These are phyloP conservation scores for Apocrypta bakeri DNA, from an alignment of 1,140 invertebrate species.

Conservation along the genomic window DNA sequence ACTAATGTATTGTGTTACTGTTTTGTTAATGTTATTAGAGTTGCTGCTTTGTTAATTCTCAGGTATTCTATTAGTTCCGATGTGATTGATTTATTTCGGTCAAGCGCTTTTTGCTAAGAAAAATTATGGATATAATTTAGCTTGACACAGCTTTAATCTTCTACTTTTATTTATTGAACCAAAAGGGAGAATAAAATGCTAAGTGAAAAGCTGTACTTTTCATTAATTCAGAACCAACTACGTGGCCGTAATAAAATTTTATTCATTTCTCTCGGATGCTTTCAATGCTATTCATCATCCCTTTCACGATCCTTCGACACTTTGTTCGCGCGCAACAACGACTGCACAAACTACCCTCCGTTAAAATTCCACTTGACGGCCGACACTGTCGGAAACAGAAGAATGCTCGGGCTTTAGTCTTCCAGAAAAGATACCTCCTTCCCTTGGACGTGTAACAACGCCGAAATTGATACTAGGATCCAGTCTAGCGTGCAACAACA, in stretches of 20 bases:
- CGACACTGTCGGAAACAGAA: background rate
- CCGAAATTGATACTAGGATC: background rate
- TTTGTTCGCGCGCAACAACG: background rate
- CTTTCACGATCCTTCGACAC: background rate
- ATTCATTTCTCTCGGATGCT: background rate
- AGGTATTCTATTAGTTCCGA: no score
- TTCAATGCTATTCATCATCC: background rate
- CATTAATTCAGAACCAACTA: background rate
- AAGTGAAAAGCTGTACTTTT: no score
- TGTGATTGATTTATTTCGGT: no score
- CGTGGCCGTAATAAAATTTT: background rate
- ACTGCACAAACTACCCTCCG: background rate
- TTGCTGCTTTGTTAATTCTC: no score
- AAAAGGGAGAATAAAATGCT: no score
- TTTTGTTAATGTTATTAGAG: no score
- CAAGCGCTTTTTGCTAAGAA: no score
- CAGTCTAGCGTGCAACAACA: background rate
- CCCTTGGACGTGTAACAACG: background rate
- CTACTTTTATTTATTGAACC: no score
- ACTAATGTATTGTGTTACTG: no score
- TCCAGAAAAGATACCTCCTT: background rate
- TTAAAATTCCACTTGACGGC: background rate
- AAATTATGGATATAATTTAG: no score
- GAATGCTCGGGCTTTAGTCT: background rate
- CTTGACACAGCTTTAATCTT: no score